phyloP scores from a whole-genome alignment of 2,888 invertebrate genomes.

The Eupithecia exiguata region DNA sequence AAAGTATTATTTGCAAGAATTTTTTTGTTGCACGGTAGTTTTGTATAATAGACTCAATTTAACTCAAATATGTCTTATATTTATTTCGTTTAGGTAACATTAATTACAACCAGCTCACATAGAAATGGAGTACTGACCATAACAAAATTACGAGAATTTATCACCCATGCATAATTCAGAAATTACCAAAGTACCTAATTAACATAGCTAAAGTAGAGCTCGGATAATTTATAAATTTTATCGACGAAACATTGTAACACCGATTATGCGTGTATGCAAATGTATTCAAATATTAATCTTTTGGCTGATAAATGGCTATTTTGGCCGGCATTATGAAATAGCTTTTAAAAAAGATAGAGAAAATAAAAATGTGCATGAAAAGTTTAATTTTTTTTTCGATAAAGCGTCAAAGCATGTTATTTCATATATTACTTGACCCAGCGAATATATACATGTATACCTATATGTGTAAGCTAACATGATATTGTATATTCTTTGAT shows the following conservation, averaged over 20 bases:
- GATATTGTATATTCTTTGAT: no score
- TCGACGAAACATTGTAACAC: slow-evolving; percentile 41
- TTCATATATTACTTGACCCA: no score
- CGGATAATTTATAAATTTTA: slow-evolving; percentile 38
- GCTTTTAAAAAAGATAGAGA: no score
- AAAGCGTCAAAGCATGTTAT: background rate
- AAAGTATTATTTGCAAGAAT: no score
- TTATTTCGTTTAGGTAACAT: no score
- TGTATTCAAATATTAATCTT: slow-evolving; percentile 50
- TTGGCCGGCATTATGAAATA: background rate
- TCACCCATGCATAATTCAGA: slow-evolving; percentile 18
- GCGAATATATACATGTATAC: no score
- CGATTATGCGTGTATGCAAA: slow-evolving; percentile 50
- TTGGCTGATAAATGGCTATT: slow-evolving; percentile 39
- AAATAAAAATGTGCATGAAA: no score
- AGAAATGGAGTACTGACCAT: background rate
- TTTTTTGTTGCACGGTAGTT: no score
- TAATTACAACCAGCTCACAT: background rate
- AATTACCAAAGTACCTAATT: slow-evolving; percentile 24
- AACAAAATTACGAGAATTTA: background rate
- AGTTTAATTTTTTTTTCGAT: background rate
- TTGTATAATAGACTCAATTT: no score
- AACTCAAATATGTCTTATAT: no score
- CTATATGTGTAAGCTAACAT: no score
- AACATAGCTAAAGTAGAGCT: slow-evolving; percentile 14